Evolutionary conservation across 2,797 vertebrate genomes (phyloP).

Genomic region (Argya squamiceps): DNA sequence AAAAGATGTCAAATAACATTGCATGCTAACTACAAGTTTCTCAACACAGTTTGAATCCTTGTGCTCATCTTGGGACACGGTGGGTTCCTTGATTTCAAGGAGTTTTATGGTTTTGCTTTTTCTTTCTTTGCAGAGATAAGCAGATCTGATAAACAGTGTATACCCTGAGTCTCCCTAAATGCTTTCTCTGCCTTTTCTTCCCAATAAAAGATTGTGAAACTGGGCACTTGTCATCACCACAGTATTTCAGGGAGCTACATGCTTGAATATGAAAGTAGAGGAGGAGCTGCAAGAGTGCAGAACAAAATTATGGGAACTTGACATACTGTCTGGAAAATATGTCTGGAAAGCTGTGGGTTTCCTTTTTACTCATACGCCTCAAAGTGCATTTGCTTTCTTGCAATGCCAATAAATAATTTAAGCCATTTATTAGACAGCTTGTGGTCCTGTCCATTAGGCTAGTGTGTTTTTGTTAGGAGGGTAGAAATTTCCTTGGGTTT

Average conservation of each 20-base stretch:
- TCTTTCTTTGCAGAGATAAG: background rate
- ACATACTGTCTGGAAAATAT: constrained; percentile 34
- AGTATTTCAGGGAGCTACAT: background rate
- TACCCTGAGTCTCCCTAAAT: background rate
- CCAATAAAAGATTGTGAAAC: background rate
- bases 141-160: background rate
- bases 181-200: background rate
- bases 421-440: constrained; percentile 16
- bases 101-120: background rate
- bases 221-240: background rate
- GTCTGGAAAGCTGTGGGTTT: constrained; percentile 50
- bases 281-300: background rate
- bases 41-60: background rate
- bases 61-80: background rate
- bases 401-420: constrained; percentile 47
- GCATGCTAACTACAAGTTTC: background rate
- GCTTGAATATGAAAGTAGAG: background rate
- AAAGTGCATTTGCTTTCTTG: constrained; percentile 41
- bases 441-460: background rate
- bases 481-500: background rate
- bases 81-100: background rate
- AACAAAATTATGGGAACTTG: constrained; percentile 21
- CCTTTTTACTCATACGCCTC: constrained; percentile 1
- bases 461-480: background rate
- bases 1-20: background rate